Percentiles rank a stretch among this genome's conserved stretches.
Conservation (phyloP, 2,113 vertebrate genomes). For the Protobothrops flavoviridis region DNA sequence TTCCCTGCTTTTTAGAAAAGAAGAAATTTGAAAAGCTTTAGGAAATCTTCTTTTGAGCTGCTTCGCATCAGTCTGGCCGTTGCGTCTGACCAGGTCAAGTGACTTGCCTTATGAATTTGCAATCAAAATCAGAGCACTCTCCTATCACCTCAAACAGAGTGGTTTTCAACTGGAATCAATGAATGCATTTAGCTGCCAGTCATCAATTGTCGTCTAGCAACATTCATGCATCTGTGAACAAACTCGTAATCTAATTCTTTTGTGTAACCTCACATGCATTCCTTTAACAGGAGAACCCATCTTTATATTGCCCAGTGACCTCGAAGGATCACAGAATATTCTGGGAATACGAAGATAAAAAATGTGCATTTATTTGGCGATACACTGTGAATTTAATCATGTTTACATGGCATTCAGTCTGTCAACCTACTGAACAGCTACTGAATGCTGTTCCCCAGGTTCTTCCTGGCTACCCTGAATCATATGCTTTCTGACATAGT, state of each 20-base stretch:
- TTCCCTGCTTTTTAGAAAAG: neutral
- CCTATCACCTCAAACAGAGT: neutral
- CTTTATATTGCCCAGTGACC: neutral
- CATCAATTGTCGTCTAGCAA: neutral
- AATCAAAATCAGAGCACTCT: neutral
- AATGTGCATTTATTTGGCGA: neutral
- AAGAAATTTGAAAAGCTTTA: slow-evolving; percentile 7
- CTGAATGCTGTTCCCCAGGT: neutral
- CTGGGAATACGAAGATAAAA: neutral
- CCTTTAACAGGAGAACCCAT: neutral
- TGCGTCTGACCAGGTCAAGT: neutral
- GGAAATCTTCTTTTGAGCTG: neutral
- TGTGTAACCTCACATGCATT: neutral
- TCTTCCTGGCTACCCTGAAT: neutral
- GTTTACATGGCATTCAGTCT: neutral
- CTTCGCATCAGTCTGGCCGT: neutral
- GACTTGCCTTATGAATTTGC: neutral
- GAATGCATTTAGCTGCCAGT: neutral
- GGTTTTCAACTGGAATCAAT: neutral
- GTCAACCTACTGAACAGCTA: neutral
- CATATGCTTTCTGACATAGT: neutral
- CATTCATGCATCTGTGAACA: neutral
- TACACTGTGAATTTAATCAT: neutral
- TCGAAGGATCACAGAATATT: neutral
- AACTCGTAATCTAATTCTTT: neutral